A percentile compares a stretch with the other conserved stretches of the same genome.
These are phyloP conservation scores for Drosophila barbarae DNA, from an alignment of 2,888 invertebrate genomes.

Conservation along the genomic window DNA sequence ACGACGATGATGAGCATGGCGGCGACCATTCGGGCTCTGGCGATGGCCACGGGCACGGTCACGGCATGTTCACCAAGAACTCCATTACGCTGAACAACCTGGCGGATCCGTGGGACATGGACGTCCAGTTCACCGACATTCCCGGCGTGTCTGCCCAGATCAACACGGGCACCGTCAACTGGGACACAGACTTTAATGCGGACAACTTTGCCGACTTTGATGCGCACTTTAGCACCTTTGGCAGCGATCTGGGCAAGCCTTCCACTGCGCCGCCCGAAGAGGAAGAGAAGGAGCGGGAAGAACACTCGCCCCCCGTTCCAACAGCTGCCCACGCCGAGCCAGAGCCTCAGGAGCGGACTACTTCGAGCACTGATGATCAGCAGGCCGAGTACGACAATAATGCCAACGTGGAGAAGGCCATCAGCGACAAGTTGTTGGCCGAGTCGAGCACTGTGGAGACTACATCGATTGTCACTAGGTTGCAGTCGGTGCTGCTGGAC, in stretches of 20 bases:
- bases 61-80: conserved; percentile 60
- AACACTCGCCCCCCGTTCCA: neutral
- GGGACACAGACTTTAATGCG: conserved; percentile 72
- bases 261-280: conserved; percentile 25
- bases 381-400: conserved; percentile 76
- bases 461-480: conserved; percentile 54
- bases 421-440: conserved; percentile 42
- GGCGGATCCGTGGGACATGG: conserved; percentile 74
- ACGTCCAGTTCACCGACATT: conserved; percentile 70
- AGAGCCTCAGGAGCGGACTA: conserved; percentile 1
- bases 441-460: conserved; percentile 49
- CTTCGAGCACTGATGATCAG: conserved; percentile 34
- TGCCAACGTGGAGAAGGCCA: conserved; percentile 76
- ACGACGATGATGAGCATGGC: conserved; percentile 66
- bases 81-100: conserved; percentile 58
- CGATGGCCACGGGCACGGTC: conserved; percentile 43
- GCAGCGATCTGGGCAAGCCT: conserved; percentile 71
- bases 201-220: conserved; percentile 79
- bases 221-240: conserved; percentile 76
- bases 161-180: conserved; percentile 55
- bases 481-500: conserved; percentile 66
- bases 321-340: conserved; percentile 8
- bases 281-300: neutral
- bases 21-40: conserved; percentile 45
- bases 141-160: conserved; percentile 48